These are phyloP conservation scores for Aphidius ervi DNA, from an alignment of 1,140 invertebrate species.

Conservation along the genomic window DNA sequence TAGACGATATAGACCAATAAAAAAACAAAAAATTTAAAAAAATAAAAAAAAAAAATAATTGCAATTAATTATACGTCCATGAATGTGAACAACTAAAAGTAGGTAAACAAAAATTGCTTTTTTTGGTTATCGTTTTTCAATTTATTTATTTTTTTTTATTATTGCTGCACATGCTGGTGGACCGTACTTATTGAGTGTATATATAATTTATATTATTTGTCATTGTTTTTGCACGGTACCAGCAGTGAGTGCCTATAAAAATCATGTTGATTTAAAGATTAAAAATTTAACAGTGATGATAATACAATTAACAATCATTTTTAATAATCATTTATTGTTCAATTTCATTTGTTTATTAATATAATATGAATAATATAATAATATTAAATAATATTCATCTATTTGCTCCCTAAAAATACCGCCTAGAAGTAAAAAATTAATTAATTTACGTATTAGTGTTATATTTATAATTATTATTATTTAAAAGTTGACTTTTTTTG, in stretches of 20 bases:
- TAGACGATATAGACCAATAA: conserved; percentile 33
- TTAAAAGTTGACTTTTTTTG: conserved; percentile 44
- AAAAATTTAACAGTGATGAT: no score
- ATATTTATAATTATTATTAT: conserved; percentile 37
- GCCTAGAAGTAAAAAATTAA: conserved; percentile 46
- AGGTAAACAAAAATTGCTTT: conserved; percentile 4
- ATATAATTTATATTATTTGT: not conserved
- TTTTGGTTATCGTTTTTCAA: conserved; percentile 12
- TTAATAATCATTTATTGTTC: conserved; percentile 8
- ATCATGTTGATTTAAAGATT: no score
- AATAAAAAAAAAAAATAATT: conserved; percentile 35
- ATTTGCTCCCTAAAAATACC: conserved; percentile 52
- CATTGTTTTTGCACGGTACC: conserved; percentile 23
- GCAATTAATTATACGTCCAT: no score
- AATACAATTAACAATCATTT: not conserved
- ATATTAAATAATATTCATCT: conserved; percentile 34
- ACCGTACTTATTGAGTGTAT: no score
- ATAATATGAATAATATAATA: not conserved
- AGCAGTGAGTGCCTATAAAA: conserved; percentile 15
- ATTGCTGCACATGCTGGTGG: not conserved
- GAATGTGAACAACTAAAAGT: conserved; percentile 14
- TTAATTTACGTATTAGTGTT: conserved; percentile 48
- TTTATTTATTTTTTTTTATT: conserved; percentile 21
- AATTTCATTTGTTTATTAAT: not conserved
- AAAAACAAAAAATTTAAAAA: conserved; percentile 36